Evolutionary conservation across 2,888 invertebrate species (phyloP), one percentile per base, ranked within the genome.

Genomic region (Melanostoma scalare): DNA sequence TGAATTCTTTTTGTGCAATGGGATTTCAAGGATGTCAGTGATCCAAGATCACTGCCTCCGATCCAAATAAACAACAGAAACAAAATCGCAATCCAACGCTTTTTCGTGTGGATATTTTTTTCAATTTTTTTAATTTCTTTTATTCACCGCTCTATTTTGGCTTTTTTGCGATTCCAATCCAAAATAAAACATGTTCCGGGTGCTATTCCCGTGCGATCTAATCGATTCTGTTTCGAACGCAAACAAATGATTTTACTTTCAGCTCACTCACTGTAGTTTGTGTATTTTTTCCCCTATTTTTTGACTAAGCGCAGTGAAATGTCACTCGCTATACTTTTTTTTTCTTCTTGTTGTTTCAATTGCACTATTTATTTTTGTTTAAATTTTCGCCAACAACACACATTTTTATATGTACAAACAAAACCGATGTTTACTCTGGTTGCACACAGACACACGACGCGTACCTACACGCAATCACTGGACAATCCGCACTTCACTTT

Each of bases 121-220:
- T 74, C 52, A 53, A 30, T 78, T 61, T 52, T 67, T 53, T 42
- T 10, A 4, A 38, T 52, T 63, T 65, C 55, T 48, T 42, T 71
- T 67, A 52, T 52, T 46, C 31, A 48, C 46, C 73, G 55, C 69
- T 56, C 69, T 69, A 60, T 63, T 65, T 38, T 31, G 33, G 33
- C 6, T 36, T 69, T 78, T 61, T 72, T 60, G 71, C 69, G 38
- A 79, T 84, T 71, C 74, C 84, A 56, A 79, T 67, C 35, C 79
- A 84, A 84, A 84, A 84, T 75, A 84, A 63, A 63, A 71, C 84
- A 71, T 79, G 79, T 84, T 84, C 84, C 84, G 84, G 84, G 84
- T 79, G 79, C 84, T 84, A 79, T 79, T 84, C 84, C 74, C 50
- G 82, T 58, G 53, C 20, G 20, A 20, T 3, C 30, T 52, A 53